These are phyloP conservation scores for Bilobella aurantiaca DNA, from an alignment of 1,140 invertebrate genomes.

Conservation along the genomic window DNA sequence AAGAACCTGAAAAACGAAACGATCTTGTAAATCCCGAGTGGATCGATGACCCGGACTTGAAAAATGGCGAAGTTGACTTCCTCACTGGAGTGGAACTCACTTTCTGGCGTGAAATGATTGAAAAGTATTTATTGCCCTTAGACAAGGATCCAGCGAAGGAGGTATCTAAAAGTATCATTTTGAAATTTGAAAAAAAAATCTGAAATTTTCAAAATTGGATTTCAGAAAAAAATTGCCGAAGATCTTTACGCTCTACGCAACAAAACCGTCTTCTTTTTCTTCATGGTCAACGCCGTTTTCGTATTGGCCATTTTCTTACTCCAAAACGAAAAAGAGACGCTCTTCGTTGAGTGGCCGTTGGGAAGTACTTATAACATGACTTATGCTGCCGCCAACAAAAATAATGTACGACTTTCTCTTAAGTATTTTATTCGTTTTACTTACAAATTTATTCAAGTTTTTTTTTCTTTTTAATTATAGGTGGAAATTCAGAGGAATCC, in stretches of 20 bases:
- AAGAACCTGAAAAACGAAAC: slow-evolving; percentile 57
- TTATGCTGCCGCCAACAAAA: slow-evolving; percentile 33
- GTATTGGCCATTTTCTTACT: slow-evolving; percentile 96
- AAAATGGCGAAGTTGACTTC: slow-evolving; percentile 79
- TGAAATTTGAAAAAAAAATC: background rate
- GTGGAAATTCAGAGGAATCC: slow-evolving; percentile 37
- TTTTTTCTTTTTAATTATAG: background rate
- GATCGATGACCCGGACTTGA: slow-evolving; percentile 82
- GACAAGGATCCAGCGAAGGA: slow-evolving; percentile 47
- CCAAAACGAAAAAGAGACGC: slow-evolving; percentile 93
- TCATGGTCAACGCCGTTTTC: slow-evolving; percentile 99
- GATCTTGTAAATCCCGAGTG: slow-evolving; percentile 81
- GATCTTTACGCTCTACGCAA: slow-evolving; percentile 87
- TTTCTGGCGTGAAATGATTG: slow-evolving; percentile 64
- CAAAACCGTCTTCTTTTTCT: slow-evolving; percentile 94
- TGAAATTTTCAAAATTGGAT: slow-evolving; percentile 17
- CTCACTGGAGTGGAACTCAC: slow-evolving; percentile 66
- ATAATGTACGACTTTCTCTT: background rate
- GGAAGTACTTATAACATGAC: slow-evolving; percentile 74
- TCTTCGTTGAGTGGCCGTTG: slow-evolving; percentile 87
- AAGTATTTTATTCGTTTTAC: too few relatives aligned
- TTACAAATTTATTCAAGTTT: background rate
- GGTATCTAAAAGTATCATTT: slow-evolving; percentile 6
- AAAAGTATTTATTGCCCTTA: slow-evolving; percentile 59
- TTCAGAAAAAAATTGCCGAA: slow-evolving; percentile 70